Base-by-base conservation (phyloP, 2,888 invertebrate genomes). In the Dicyrtomina minuta region DNA sequence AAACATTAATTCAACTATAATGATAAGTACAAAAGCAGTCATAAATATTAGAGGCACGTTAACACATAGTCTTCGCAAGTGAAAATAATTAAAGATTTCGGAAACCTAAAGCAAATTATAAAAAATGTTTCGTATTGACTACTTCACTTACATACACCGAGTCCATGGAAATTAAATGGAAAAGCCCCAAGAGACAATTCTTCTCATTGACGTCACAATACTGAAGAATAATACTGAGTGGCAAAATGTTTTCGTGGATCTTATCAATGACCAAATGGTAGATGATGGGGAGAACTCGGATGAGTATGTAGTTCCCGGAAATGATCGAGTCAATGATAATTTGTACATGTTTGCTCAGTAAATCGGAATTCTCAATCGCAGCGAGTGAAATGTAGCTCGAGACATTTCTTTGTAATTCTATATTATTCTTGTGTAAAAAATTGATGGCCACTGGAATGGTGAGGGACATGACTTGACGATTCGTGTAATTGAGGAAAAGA, bases 321-420 rank as follows among this genome's bases (percentile, higher is more conserved):
- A 94, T 88, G 72, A 96, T 91, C 73, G 93, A 93, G 81, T 92
- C 91, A 85, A 96, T 91, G 68, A 96, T 93, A 6, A 91, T 90
- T 77, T 92, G 90, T 65, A 94, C 90, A 81, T 95, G 92, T 13
- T 91, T 89, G 77, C 93, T 91, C 49, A 96, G 84, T 73, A 95
- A 83, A 73, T 89, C 88, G 2, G 93, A 91, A 83, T 95, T 93
- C 80, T 94, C 92, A 71, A 93, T 92, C 65, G 95, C 95, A 15
- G 95, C 95, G 75, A 96, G 84, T 0, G 94, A 94, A 62, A 96
- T 85, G 82, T 96, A 96, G 62, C 93, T 90, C 49, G 94, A 92
- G 85, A 95, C 89, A 81, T 93, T 94, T 70, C 93, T 85, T 0
- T 92, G 92, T 73, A 96, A 86, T 82, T 95, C 95, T 74, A 89